Conservation (phyloP, 2,797 vertebrate species). For the Threskiornis aethiopicus region DNA sequence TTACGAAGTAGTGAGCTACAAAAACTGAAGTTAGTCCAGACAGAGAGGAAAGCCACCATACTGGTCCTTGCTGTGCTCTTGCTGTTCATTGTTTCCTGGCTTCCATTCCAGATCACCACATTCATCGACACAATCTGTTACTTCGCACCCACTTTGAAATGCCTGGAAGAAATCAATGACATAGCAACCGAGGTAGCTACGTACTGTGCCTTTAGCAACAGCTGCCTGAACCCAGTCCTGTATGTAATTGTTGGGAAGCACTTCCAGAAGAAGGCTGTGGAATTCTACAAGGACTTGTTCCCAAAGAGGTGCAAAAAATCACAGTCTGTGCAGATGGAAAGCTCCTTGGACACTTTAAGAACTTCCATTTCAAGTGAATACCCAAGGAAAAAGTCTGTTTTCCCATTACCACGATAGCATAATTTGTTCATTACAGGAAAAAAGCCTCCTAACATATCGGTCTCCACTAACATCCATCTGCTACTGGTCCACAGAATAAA, state of each 20-base stretch:
- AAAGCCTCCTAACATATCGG: neutral
- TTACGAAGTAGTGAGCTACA: slow-evolving; percentile 75
- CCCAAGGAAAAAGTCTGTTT: slow-evolving; percentile 29
- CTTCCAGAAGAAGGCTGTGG: slow-evolving; percentile 82
- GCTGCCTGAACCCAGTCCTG: slow-evolving; percentile 88
- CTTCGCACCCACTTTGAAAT: slow-evolving; percentile 58
- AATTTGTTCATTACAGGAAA: neutral
- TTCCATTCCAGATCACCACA: slow-evolving; percentile 84
- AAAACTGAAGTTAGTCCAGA: slow-evolving; percentile 69
- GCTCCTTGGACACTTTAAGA: slow-evolving; percentile 65
- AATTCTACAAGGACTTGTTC: slow-evolving; percentile 63
- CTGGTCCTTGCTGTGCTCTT: slow-evolving; percentile 82
- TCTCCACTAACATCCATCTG: neutral
- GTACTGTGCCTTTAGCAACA: slow-evolving; percentile 85
- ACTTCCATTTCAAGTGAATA: slow-evolving; percentile 71
- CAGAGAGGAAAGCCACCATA: slow-evolving; percentile 79
- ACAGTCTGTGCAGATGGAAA: slow-evolving; percentile 41
- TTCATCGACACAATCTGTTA: slow-evolving; percentile 79
- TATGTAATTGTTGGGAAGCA: slow-evolving; percentile 89
- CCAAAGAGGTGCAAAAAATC: slow-evolving; percentile 15
- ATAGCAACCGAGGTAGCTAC: slow-evolving; percentile 77
- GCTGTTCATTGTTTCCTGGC: slow-evolving; percentile 84
- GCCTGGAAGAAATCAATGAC: slow-evolving; percentile 67
- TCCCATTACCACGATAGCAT: neutral
- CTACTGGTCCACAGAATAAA: neutral